Base-by-base conservation (phyloP, 2,888 invertebrate genomes). In the Diaphora mendica region DNA sequence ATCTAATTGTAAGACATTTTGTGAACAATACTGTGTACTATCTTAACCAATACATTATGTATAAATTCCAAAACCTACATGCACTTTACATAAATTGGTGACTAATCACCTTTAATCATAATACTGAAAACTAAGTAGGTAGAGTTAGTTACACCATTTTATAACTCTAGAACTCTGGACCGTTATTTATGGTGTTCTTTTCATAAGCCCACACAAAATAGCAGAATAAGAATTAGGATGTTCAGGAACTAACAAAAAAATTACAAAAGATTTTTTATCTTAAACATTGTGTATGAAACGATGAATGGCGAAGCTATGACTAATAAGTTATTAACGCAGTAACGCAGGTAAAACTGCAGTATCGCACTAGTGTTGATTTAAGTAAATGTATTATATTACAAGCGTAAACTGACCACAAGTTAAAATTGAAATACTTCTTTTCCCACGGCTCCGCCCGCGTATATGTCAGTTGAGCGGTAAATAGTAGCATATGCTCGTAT, bases 1-100 rank as follows among this genome's bases (percentile, higher is more conserved):
- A 26, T 69, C 11, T 39, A 42, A 42, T 70, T 64, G 64, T 64
- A 67, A 42, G 67, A 15, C 13, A 44, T 44, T 55, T 23, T n/a
- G 64, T 30, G 4, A 30, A 64, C 17, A 62, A n/a, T 55, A 55
- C 8, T n/a, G n/a, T 68, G 26, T 23, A 17, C 15, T 72, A 23
- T 11, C 59, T 44, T 23, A n/a, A 48, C 62, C 33, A 42, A 17
- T 15, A n/a, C 42, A 26, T 62, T 26, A 1, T 55, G 55, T n/a
- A 55, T 55, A 59, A 59, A 59, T 59, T 26, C 26, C 26, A 59
- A 26, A 26, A 20, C 51, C 13, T 8, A n/a, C 23, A n/a, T 11
- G 51, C 23, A n/a, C 11, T 55, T 55, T 55, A 55, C 51, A 55
- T n/a, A 9, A 44, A 15, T 44, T 9, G 51, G 51, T 20, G 23